Evolutionary conservation across 2,797 vertebrate species (phyloP).

Genomic region (Numenius phaeopus): DNA sequence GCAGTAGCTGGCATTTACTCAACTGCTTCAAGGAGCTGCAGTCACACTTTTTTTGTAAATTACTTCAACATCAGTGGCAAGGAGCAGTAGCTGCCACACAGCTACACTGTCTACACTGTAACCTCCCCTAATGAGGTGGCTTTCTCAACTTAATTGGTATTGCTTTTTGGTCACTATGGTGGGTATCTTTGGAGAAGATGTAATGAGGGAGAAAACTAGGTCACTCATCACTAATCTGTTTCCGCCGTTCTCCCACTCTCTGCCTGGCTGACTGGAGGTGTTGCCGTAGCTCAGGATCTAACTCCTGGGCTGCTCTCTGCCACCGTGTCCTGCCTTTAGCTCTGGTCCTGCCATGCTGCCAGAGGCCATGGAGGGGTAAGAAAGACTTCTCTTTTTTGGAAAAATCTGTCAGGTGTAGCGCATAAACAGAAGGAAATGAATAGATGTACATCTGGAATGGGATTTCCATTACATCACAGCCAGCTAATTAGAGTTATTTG

Average conservation of each 20-base stretch:
- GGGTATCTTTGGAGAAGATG: neutral
- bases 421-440: neutral
- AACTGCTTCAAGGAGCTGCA: neutral
- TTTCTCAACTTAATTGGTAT: neutral
- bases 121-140: neutral
- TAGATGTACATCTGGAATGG: neutral
- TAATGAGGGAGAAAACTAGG: slow-evolving; percentile 37
- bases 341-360: neutral
- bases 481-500: neutral
- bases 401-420: neutral
- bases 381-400: neutral
- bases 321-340: neutral
- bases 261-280: neutral
- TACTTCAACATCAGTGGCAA: neutral
- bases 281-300: neutral
- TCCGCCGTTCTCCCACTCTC: neutral
- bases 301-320: neutral
- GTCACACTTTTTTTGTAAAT: neutral
- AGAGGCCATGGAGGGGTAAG: neutral
- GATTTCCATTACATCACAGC: neutral
- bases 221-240: slow-evolving; percentile 8
- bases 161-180: neutral
- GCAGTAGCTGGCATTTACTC: neutral
- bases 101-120: neutral
- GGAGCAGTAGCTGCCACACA: neutral